A percentile compares a stretch with the other conserved stretches of the same genome.
Conservation (phyloP, 2,888 invertebrate species). For the Anarsia innoxiella region DNA sequence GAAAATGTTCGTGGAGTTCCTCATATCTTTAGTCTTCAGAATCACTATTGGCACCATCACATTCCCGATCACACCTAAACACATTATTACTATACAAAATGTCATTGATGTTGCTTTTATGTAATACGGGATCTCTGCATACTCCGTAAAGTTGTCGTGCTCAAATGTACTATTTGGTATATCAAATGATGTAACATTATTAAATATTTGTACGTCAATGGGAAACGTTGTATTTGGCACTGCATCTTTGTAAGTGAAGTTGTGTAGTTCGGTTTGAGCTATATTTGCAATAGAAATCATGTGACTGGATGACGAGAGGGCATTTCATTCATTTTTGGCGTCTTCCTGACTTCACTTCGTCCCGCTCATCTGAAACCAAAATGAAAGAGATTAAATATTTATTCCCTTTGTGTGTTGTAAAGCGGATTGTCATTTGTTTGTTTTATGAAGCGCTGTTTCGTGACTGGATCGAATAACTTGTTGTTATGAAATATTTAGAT, state of each 20-base stretch:
- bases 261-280: constrained; percentile 40
- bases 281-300: constrained; percentile 64
- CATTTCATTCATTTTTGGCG: constrained; percentile 35
- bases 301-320: constrained; percentile 44
- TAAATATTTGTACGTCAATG: not conserved
- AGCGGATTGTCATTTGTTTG: not conserved
- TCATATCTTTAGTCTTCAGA: constrained; percentile 93
- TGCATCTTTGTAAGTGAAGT: constrained; percentile 37
- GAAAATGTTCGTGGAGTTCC: constrained; percentile 96
- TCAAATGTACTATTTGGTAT: constrained; percentile 21
- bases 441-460: no score
- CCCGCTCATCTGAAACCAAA: constrained; percentile 8
- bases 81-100: constrained; percentile 90
- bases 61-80: constrained; percentile 93
- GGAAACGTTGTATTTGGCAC: constrained; percentile 1
- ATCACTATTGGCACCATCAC: constrained; percentile 96
- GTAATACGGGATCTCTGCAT: constrained; percentile 85
- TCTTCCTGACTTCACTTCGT: constrained; percentile 1
- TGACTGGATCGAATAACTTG: no score
- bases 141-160: constrained; percentile 53
- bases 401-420: not conserved
- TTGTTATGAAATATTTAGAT: no score
- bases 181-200: not conserved
- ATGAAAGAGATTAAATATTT: not conserved
- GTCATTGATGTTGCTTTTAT: constrained; percentile 92